These are phyloP conservation scores for Elmis aenea DNA, from an alignment of 2,888 invertebrate species.

Conservation along the genomic window DNA sequence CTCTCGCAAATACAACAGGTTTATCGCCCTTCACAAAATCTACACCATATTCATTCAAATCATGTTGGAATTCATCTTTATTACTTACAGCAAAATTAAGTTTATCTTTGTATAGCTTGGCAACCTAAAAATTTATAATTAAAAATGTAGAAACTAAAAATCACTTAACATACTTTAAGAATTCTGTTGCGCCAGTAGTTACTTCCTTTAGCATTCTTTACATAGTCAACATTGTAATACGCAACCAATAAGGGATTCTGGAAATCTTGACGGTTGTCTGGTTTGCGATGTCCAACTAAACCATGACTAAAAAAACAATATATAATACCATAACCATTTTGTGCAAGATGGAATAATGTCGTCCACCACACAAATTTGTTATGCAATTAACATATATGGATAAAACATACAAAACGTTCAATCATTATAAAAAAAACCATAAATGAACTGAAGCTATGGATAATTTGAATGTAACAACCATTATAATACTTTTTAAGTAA, in stretches of 20 bases:
- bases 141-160: conserved; percentile 2
- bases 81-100: conserved; percentile 86
- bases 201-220: conserved; percentile 94
- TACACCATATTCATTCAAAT: conserved; percentile 90
- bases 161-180: conserved; percentile 68
- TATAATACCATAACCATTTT: too few species aligned
- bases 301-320: conserved; percentile 68
- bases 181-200: conserved; percentile 99
- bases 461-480: not conserved
- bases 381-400: too few species aligned
- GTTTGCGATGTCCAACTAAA: conserved; percentile 83
- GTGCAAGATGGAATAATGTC: not conserved
- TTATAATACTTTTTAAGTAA: not conserved
- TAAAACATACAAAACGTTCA: too few species aligned
- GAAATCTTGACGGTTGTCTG: conserved; percentile 82
- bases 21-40: conserved; percentile 83
- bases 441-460: too few species aligned
- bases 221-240: conserved; percentile 92
- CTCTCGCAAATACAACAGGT: conserved; percentile 80
- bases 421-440: too few species aligned
- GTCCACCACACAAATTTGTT: not conserved
- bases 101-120: conserved; percentile 61
- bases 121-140: conserved; percentile 50
- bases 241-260: conserved; percentile 84
- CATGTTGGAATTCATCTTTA: conserved; percentile 90